These are phyloP conservation scores for Epinotia ramella DNA, from an alignment of 2,888 invertebrate species.

Conservation along the genomic window DNA sequence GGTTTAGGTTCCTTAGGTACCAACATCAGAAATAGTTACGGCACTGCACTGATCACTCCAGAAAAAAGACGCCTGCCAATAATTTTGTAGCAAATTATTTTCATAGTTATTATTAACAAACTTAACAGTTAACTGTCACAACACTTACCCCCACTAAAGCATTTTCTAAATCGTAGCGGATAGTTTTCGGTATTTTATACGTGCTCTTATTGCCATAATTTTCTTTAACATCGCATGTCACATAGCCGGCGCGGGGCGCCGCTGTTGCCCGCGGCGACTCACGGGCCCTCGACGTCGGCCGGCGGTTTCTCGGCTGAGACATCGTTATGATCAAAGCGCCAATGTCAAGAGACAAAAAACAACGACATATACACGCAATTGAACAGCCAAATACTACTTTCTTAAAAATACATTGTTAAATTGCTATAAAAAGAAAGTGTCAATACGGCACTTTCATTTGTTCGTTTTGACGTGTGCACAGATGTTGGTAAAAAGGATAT, in stretches of 20 bases:
- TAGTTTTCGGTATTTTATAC: slow-evolving; percentile 67
- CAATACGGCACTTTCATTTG: slow-evolving; percentile 62
- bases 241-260: neutral
- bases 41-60: too few species aligned
- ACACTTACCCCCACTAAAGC: slow-evolving; percentile 74
- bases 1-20: too few species aligned
- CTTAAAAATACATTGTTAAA: slow-evolving; percentile 58
- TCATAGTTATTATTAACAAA: neutral
- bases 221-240: slow-evolving; percentile 28
- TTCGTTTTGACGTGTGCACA: slow-evolving; percentile 48
- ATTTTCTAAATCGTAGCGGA: slow-evolving; percentile 76
- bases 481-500: neutral
- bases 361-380: slow-evolving; percentile 36
- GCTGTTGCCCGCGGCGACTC: slow-evolving; percentile 5
- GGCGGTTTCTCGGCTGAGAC: slow-evolving; percentile 60
- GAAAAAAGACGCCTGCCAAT: neutral
- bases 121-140: neutral
- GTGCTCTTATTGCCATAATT: slow-evolving; percentile 59
- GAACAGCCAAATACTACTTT: slow-evolving; percentile 47
- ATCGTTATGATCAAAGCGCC: slow-evolving; percentile 54
- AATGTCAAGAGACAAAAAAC: slow-evolving; percentile 37
- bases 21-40: too few species aligned
- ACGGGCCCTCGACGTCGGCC: slow-evolving; percentile 48
- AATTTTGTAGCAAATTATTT: slow-evolving; percentile 9
- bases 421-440: slow-evolving; percentile 58